Percentiles rank a stretch among this genome's conserved stretches.
Conservation (phyloP, 2,888 invertebrate species). For the Ectemnius lituratus region DNA sequence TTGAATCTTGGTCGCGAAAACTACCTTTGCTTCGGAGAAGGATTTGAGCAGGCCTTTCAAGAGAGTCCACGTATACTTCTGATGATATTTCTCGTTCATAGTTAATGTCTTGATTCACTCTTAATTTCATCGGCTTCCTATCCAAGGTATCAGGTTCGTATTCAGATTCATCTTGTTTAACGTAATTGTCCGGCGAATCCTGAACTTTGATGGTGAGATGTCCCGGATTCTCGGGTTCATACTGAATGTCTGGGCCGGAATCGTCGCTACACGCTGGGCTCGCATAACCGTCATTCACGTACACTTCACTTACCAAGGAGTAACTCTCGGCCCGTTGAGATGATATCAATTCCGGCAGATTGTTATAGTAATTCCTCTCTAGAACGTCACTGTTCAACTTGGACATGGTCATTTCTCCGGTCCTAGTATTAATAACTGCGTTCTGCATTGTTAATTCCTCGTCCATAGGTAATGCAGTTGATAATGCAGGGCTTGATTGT, state of each 20-base stretch:
- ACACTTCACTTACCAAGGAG: constrained; percentile 87
- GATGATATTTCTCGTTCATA: constrained; percentile 75
- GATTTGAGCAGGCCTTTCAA: constrained; percentile 81
- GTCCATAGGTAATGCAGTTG: constrained; percentile 86
- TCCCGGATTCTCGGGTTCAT: constrained; percentile 84
- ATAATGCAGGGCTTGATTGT: constrained; percentile 87
- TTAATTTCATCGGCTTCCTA: constrained; percentile 84
- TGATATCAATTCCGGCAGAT: constrained; percentile 79
- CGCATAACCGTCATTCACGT: constrained; percentile 86
- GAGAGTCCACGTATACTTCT: constrained; percentile 79
- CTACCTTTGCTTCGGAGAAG: constrained; percentile 85
- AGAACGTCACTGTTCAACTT: constrained; percentile 68
- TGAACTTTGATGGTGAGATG: constrained; percentile 91
- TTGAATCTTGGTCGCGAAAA: constrained; percentile 81
- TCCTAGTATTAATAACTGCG: constrained; percentile 84
- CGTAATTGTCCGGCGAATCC: constrained; percentile 88
- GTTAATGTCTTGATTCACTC: constrained; percentile 71
- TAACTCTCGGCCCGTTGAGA: constrained; percentile 79
- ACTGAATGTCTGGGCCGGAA: constrained; percentile 80
- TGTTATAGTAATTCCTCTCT: constrained; percentile 67
- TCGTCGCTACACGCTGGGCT: constrained; percentile 79
- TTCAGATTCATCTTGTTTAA: constrained; percentile 87
- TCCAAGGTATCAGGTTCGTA: constrained; percentile 93
- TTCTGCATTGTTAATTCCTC: constrained; percentile 90
- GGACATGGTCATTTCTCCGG: constrained; percentile 80